Base-by-base conservation (phyloP, 64 coral and sea anemone genomes). In the Actinia equina region DNA sequence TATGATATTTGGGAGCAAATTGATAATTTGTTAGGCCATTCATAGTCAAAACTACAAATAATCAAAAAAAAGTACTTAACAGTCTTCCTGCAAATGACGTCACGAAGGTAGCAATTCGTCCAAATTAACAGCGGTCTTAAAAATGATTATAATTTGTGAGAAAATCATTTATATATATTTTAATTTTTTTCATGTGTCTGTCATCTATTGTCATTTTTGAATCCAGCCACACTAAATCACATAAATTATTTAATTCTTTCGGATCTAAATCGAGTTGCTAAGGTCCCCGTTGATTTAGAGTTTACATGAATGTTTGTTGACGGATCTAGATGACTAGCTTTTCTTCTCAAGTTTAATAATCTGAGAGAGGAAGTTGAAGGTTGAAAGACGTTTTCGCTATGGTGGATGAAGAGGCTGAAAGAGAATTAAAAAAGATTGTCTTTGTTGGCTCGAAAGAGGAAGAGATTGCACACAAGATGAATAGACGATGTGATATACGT, bases 401-500 rank as follows among this genome's bases (percentile, higher is more conserved):
- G n/a, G 45, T 81, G 78, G 78, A 81, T 20, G 78, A 81, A 81
- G 42, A 81, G 17, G 42, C 44, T 17, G 19, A 57, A 20, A 15
- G n/a, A 12, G 67, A 59, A 0, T 52, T 49, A 14, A 26, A 89
- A 41, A 70, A 25, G 41, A 70, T 87, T 58, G 78, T 86, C 19
- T 53, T 90, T 54, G 77, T 86, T 10, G 52, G 52, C 5, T 83
- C 90, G 6, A 92, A 87, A 83, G 37, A 61, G 2, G 90, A 92
- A 62, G 90, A 87, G 11, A 59, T 85, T 22, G 90, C 86, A 6
- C 59, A 65, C 13, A 92, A 87, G 87, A 64, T 92, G 61, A 92
- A 92, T 26, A 87, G 60, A 54, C 90, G 53, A 55, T 69, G 80
- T 59, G 90, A 92, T 52, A 87, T 71, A 44, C 22, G 80, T 53